Percentiles rank a stretch among this genome's conserved stretches.
These are phyloP conservation scores for Eupithecia tripunctaria DNA, from an alignment of 2,888 invertebrate genomes.

Conservation along the genomic window DNA sequence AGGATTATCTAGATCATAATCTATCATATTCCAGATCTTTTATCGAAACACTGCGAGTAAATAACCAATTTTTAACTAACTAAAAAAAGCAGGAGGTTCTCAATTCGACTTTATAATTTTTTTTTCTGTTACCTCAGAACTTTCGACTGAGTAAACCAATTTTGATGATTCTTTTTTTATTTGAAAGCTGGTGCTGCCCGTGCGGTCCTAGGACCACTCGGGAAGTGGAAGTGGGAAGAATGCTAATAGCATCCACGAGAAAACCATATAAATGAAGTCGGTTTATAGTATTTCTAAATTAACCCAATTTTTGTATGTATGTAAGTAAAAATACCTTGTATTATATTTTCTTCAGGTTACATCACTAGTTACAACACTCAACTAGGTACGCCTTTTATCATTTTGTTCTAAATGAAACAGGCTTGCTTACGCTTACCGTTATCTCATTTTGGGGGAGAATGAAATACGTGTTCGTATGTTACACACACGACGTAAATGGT, in stretches of 20 bases:
- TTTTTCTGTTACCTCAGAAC: too few relatives aligned
- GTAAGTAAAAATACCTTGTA: not conserved
- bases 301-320: too few relatives aligned
- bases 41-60: not conserved
- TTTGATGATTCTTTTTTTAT: too few relatives aligned
- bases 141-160: too few relatives aligned
- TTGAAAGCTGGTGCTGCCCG: too few relatives aligned
- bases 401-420: conserved; percentile 50
- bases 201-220: too few relatives aligned
- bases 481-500: conserved; percentile 41
- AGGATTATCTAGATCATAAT: not conserved
- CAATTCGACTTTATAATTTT: too few relatives aligned
- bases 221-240: too few relatives aligned
- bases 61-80: not conserved
- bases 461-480: conserved; percentile 46
- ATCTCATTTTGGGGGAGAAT: conserved; percentile 47
- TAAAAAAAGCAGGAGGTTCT: too few relatives aligned
- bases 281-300: too few relatives aligned
- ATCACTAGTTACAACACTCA: conserved; percentile 40
- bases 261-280: too few relatives aligned
- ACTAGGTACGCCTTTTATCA: conserved; percentile 54
- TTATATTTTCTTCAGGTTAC: not conserved
- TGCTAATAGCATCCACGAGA: too few relatives aligned
- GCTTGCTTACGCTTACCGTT: conserved; percentile 52
- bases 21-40: not conserved